phyloP scores from a whole-genome alignment of 2,113 vertebrate genomes.

The Podarcis cretensis region DNA sequence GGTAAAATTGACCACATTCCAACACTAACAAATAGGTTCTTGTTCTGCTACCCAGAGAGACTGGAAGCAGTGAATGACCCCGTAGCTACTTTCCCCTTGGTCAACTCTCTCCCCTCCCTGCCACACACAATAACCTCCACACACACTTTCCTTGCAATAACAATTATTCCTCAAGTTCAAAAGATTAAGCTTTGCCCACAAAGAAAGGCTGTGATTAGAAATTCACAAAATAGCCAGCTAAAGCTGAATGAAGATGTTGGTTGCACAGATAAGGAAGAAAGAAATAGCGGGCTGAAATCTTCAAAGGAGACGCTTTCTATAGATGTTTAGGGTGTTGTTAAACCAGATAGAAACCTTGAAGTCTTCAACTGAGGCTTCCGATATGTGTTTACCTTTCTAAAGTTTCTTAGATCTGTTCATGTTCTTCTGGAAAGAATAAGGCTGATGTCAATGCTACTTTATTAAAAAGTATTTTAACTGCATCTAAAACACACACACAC shows the following conservation, averaged over 20 bases:
- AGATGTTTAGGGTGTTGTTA: constrained; percentile 51
- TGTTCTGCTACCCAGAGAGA: constrained; percentile 57
- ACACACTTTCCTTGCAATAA: constrained; percentile 66
- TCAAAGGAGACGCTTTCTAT: constrained; percentile 43
- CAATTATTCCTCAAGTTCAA: constrained; percentile 72
- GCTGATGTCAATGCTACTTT: background rate
- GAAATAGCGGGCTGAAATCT: constrained; percentile 39
- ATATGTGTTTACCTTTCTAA: constrained; percentile 34
- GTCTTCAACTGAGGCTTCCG: constrained; percentile 54
- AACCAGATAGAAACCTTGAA: constrained; percentile 50
- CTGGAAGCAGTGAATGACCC: constrained; percentile 60
- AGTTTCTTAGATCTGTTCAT: constrained; percentile 50
- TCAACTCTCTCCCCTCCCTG: background rate
- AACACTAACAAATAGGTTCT: constrained; percentile 59
- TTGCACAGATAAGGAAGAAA: constrained; percentile 64
- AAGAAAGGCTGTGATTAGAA: constrained; percentile 62
- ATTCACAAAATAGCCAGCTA: constrained; percentile 61
- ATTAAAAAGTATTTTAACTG: constrained; percentile 16
- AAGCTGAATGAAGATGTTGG: constrained; percentile 64
- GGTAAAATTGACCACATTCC: constrained; percentile 30
- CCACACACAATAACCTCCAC: background rate
- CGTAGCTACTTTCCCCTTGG: constrained; percentile 54
- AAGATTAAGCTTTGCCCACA: constrained; percentile 55
- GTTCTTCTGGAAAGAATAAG: constrained; percentile 37
- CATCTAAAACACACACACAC: constrained; percentile 19